Evolutionary conservation across 2,888 invertebrate species (phyloP).

Genomic region (Scaeva pyrastri): DNA sequence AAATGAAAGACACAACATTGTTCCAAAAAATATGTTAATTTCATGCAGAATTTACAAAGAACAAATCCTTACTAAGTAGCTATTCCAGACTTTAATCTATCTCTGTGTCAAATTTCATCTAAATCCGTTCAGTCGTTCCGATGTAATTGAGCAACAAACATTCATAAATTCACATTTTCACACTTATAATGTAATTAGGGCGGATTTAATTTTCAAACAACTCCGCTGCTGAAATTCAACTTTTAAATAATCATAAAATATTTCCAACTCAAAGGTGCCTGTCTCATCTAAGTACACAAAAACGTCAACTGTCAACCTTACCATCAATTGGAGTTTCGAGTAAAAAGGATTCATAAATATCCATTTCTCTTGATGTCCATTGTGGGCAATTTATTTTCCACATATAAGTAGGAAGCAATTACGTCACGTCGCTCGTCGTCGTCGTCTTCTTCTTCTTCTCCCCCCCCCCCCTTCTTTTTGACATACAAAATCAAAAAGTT

Average conservation of each 20-base stretch:
- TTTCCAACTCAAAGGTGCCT: conserved; percentile 46
- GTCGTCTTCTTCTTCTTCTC: conserved; percentile 3
- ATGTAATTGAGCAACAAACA: too few species aligned
- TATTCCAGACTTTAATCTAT: too few species aligned
- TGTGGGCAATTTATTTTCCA: conserved; percentile 68
- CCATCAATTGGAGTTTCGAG: too few species aligned
- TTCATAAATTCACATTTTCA: too few species aligned
- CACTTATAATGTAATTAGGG: too few species aligned
- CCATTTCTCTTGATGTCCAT: conserved; percentile 57
- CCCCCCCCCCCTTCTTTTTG: conserved; percentile 18
- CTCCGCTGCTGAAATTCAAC: conserved; percentile 2
- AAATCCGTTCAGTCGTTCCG: too few species aligned
- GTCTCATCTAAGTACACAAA: conserved; percentile 8
- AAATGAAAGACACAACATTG: too few species aligned
- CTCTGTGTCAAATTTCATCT: too few species aligned
- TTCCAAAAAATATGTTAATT: too few species aligned
- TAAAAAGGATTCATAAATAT: conserved; percentile 72
- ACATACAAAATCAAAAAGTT: conserved; percentile 18
- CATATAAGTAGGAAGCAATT: conserved; percentile 63
- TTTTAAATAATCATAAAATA: background rate
- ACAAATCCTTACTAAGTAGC: too few species aligned
- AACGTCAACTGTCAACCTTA: conserved; percentile 13
- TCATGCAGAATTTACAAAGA: too few species aligned
- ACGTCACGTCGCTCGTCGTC: background rate
- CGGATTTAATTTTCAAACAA: too few species aligned